Base-by-base conservation (phyloP, 1,140 invertebrate species). In the Lordiphosa stackelbergi region DNA sequence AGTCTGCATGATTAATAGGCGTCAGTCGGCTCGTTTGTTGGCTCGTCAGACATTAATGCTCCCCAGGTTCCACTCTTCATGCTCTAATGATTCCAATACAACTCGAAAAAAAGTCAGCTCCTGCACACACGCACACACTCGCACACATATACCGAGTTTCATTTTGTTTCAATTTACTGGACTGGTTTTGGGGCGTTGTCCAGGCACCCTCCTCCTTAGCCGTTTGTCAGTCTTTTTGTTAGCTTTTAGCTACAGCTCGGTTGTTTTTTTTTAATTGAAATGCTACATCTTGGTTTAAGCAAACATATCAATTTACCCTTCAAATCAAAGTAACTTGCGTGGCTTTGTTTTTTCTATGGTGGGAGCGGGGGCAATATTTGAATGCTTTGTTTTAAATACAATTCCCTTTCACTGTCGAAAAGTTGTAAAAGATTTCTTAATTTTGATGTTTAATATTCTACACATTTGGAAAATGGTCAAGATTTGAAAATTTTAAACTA, bases 1-100 rank as follows among this genome's bases (percentile, higher is more conserved):
- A 83, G 77, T 73, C 77, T 73, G 77, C 77, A 83, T 83, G 77
- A 83, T 83, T 83, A 83, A 83, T 83, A 83, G 77, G 78, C 77
- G 64, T 69, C 77, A 72, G 72, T 81, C 52, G 77, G 60, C 42
- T 73, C 53, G 69, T 64, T 60, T 61, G 47, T 73, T 70, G 61
- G 63, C 64, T 75, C 75, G 59, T 72, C 72, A 75, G 72, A 77
- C 75, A 83, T 83, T 83, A 68, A 72, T 64, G 55, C 66, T 24
- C 53, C 41, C 19, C 19, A 31, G 48, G 57, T 11, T 45, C 46
- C 4, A 43, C n/a, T 9, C 16, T 10, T 28, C 42, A 19, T 64
- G 77, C 72, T 75, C 72, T 83, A 83, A 83, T 81, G 75, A 81
- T 77, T 81, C 83, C 75, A 83, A 81, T 81, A 83, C 69, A 63